phyloP scores from a whole-genome alignment of 2,888 invertebrate genomes.

The Xylota sylvarum region DNA sequence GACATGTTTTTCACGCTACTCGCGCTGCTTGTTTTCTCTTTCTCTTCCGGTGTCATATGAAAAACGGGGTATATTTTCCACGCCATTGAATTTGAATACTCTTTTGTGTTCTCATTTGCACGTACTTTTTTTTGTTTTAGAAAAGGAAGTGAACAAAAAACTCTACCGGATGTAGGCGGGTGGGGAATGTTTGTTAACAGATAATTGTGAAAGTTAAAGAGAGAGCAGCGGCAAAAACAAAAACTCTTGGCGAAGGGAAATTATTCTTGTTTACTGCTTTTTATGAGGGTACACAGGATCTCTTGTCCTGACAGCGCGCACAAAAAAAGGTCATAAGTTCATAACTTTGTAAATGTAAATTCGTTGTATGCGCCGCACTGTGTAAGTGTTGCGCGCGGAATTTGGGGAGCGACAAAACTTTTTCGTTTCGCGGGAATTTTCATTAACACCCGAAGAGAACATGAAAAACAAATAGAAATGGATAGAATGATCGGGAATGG shows the following conservation, averaged over 20 bases:
- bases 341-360: constrained; percentile 4
- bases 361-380: not conserved
- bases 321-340: constrained; percentile 13
- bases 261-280: constrained; percentile 5
- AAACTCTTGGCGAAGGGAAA: not conserved
- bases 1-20: constrained; percentile 2
- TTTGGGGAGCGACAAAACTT: not conserved
- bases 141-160: not conserved
- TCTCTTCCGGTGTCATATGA: not conserved
- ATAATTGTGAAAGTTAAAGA: constrained; percentile 9
- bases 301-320: constrained; percentile 3
- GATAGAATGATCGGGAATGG: not conserved
- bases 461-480: constrained; percentile 5
- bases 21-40: not conserved
- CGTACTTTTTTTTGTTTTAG: not conserved
- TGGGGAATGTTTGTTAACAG: not conserved
- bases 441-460: not conserved
- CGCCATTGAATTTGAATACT: constrained; percentile 4
- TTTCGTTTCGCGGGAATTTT: not conserved
- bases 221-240: not conserved
- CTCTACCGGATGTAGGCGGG: not conserved
- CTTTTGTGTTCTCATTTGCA: constrained; percentile 8
- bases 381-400: not conserved
- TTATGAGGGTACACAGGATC: constrained; percentile 19
- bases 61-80: constrained; percentile 3